Evolutionary conservation across 2,797 vertebrate genomes (phyloP).

Genomic region (Tarsius wallacei): DNA sequence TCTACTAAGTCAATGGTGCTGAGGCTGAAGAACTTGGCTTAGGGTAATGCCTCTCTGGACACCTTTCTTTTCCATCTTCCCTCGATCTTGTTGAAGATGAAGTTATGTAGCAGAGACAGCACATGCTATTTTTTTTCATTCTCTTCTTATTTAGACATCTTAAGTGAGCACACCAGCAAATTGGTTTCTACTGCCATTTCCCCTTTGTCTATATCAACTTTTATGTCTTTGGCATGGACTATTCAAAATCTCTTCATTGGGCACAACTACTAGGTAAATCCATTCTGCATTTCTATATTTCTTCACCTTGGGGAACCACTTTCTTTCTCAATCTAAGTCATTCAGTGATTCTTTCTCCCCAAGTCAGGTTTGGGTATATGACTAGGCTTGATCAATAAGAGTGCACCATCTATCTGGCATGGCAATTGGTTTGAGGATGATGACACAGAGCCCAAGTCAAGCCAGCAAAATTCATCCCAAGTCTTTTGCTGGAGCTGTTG

Average conservation of each 20-base stretch:
- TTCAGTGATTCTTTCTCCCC: not conserved
- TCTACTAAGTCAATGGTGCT: not conserved
- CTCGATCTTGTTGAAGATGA: not conserved
- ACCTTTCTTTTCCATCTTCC: not conserved
- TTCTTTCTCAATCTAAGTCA: not conserved
- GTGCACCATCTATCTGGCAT: not conserved
- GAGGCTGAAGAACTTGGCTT: not conserved
- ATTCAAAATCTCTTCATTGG: not conserved
- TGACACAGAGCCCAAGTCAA: not conserved
- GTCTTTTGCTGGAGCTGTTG: slow-evolving; percentile 18
- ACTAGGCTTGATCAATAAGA: not conserved
- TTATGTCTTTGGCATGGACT: not conserved
- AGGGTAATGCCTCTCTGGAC: not conserved
- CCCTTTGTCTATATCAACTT: not conserved
- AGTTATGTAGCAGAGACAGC: not conserved
- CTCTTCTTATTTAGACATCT: not conserved
- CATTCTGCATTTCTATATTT: not conserved
- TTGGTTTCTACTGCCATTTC: not conserved
- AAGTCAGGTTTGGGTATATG: not conserved
- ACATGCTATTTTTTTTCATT: not conserved
- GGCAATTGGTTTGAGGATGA: not conserved
- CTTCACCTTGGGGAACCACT: not conserved
- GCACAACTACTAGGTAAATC: not conserved
- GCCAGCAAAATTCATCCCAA: slow-evolving; percentile 29
- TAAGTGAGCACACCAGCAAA: not conserved